Conservation (phyloP, 1,140 invertebrate genomes). For the Aphidius gifuensis region DNA sequence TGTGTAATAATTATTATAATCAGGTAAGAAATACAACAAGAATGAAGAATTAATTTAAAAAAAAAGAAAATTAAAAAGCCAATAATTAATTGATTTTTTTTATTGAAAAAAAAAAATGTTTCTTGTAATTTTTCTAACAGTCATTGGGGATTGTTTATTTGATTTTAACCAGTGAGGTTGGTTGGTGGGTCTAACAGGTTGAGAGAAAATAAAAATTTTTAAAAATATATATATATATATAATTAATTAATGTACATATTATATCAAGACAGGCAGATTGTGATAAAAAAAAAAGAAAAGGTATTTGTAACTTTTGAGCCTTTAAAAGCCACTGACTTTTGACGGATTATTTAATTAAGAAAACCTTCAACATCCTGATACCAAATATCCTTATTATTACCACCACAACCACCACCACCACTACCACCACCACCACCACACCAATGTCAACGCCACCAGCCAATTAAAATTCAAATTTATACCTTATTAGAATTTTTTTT, state of each 20-base stretch:
- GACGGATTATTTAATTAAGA: no score
- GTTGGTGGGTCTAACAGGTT: conserved; percentile 26
- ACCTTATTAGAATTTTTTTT: neutral
- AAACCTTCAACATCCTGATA: conserved; percentile 16
- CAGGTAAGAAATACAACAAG: no score
- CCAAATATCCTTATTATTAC: conserved; percentile 15
- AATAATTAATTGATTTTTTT: no score
- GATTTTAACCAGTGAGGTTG: conserved; percentile 22
- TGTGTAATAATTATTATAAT: no score
- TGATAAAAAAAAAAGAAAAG: neutral
- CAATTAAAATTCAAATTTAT: neutral
- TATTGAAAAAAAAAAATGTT: no score
- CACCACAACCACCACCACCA: conserved; percentile 24
- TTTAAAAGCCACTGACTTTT: neutral
- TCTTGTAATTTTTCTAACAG: no score
- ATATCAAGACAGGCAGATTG: conserved; percentile 7
- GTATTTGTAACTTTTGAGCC: neutral
- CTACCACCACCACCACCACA: conserved; percentile 24
- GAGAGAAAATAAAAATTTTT: conserved; percentile 5
- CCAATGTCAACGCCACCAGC: conserved; percentile 22
- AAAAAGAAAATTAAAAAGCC: no score
- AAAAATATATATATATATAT: neutral
- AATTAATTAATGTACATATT: neutral
- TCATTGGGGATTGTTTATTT: neutral
- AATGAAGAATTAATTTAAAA: no score